Conservation (phyloP, 1,140 invertebrate genomes). For the Berghia stephanieae region DNA sequence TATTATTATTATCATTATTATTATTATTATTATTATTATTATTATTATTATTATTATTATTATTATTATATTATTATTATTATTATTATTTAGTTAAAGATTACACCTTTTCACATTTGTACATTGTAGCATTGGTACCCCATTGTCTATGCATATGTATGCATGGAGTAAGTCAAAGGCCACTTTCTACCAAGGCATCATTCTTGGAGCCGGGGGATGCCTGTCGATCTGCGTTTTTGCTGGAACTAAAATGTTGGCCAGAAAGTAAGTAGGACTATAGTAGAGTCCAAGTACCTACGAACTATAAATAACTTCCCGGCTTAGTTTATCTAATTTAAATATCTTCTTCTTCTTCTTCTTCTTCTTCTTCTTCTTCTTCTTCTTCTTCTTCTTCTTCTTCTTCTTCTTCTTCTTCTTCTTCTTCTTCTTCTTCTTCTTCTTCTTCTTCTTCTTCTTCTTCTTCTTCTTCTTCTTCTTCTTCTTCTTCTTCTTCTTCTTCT, state of each 20-base stretch:
- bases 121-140: slow-evolving; percentile 76
- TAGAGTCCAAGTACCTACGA: not conserved
- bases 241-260: slow-evolving; percentile 78
- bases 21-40: no score
- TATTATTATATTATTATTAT: not conserved
- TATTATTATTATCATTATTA: no score
- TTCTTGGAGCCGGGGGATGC: slow-evolving; percentile 81
- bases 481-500: not conserved
- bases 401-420: no score
- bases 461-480: not conserved
- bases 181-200: slow-evolving; percentile 81
- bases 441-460: not conserved
- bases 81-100: not conserved
- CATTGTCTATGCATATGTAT: slow-evolving; percentile 89
- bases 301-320: no score
- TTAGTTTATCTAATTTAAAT: not conserved
- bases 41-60: no score
- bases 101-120: no score
- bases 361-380: not conserved
- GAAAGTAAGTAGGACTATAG: slow-evolving; percentile 68
- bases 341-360: not conserved
- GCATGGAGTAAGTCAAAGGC: slow-evolving; percentile 83
- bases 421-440: not conserved
- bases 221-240: slow-evolving; percentile 80
- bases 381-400: not conserved